These are phyloP conservation scores for Lasioglossum vierecki DNA, from an alignment of 2,888 invertebrate genomes.

Conservation along the genomic window DNA sequence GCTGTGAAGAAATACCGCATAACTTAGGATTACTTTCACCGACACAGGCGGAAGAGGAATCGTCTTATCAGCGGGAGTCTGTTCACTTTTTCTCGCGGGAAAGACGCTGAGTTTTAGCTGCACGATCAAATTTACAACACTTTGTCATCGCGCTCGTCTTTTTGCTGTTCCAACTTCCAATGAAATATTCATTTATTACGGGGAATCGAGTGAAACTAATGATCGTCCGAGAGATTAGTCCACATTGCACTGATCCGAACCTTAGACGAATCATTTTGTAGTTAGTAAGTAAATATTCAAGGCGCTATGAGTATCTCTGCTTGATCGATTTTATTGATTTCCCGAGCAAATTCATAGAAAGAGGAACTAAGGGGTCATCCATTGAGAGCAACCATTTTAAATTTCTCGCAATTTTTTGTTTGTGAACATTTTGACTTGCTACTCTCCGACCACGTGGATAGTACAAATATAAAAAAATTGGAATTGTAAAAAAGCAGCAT, in stretches of 20 bases:
- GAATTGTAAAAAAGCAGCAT: no score
- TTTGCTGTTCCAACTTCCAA: constrained; percentile 35
- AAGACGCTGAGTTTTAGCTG: constrained; percentile 47
- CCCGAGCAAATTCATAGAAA: not conserved
- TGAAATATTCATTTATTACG: constrained; percentile 3
- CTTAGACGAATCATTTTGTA: not conserved
- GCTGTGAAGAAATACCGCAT: constrained; percentile 62
- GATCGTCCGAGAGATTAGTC: not conserved
- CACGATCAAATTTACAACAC: constrained; percentile 55
- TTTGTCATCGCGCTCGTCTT: constrained; percentile 50
- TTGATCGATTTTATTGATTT: not conserved
- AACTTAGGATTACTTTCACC: constrained; percentile 71
- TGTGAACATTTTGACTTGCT: no score
- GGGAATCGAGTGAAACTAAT: not conserved
- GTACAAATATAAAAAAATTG: no score
- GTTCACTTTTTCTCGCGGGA: constrained; percentile 54
- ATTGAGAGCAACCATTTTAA: no score
- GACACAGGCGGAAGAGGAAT: constrained; percentile 59
- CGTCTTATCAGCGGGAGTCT: constrained; percentile 69
- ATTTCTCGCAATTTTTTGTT: no score
- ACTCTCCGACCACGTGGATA: no score
- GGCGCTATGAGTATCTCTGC: no score
- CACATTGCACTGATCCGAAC: not conserved
- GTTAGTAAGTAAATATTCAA: not conserved
- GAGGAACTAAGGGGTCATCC: not conserved